Base-by-base conservation (phyloP, 1,140 invertebrate species). In the Odontomachus brunneus region DNA sequence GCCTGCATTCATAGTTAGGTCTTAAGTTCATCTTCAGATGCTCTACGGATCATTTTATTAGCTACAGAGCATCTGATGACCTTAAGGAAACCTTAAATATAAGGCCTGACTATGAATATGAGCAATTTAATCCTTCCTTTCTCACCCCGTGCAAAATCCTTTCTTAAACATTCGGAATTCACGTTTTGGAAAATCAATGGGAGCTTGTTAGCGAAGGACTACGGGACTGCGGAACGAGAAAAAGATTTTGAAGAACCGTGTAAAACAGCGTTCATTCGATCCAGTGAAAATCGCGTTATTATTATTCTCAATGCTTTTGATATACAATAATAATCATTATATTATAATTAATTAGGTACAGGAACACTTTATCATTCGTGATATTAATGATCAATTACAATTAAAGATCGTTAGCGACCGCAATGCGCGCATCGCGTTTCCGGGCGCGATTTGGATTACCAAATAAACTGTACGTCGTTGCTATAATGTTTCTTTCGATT, bases 221-320 rank as follows among this genome's bases (percentile, higher is more conserved):
- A 7, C 29, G 33, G 49, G 49, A 57, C 26, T 44, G 12, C 1
- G 48, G 22, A 24, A 19, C 4, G 19, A 80, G 15, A n/a, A 0
- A 80, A 15, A 26, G 0, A 69, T 26, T 7, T 44, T 24, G 19
- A 65, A 51, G 3, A 48, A 22, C 29, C 3, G n/a, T 55, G 24
- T 81, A 69, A 53, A 33, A 67, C 44, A 82, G 19, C 22, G 57
- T 66, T 73, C 38, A 53, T 86, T 84, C 84, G 65, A 88, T 93
- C 85, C 90, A 91, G 91, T 93, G 92, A 94, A 93, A 94, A 93
- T 94, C 89, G 92, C 91, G 9, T 80, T 80, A 91, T 93, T 93
- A 92, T 93, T 93, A 93, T 93, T 92, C 86, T 92, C 89, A 93
- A 93, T 93, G 91, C 90, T 93, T 92, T 93, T 89, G 89, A 92